phyloP scores from a whole-genome alignment of 2,888 invertebrate genomes.

The Thymelicus lineola region DNA sequence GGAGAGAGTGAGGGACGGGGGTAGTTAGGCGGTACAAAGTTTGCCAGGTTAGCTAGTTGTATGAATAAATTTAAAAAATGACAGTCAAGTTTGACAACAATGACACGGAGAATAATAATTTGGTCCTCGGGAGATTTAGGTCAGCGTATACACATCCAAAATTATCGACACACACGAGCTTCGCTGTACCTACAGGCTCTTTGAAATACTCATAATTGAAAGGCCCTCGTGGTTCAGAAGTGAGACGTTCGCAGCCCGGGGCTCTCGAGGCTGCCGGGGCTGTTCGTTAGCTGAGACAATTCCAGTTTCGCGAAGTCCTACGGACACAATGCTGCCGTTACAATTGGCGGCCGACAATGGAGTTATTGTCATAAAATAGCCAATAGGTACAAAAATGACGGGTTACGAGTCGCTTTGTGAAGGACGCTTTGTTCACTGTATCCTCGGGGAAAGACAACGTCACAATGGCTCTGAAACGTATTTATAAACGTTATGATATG shows the following conservation, averaged over 20 bases:
- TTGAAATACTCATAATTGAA: slow-evolving; percentile 23
- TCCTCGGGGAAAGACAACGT: slow-evolving; percentile 79
- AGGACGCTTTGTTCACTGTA: slow-evolving; percentile 74
- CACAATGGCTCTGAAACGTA: slow-evolving; percentile 62
- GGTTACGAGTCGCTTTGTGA: slow-evolving; percentile 78
- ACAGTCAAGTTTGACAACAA: slow-evolving; percentile 25
- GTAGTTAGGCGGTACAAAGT: no score
- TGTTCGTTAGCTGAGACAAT: slow-evolving; percentile 80
- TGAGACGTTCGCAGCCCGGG: slow-evolving; percentile 48
- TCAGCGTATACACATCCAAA: slow-evolving; percentile 13
- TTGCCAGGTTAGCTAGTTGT: no score
- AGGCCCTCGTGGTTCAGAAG: slow-evolving; percentile 19
- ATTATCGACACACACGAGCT: slow-evolving; percentile 2
- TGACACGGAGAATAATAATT: slow-evolving; percentile 18
- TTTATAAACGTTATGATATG: slow-evolving; percentile 83
- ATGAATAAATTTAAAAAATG: not conserved
- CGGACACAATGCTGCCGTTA: slow-evolving; percentile 71
- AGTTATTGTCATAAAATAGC: slow-evolving; percentile 83
- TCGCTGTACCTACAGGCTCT: slow-evolving; percentile 20
- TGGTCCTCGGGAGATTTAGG: slow-evolving; percentile 20
- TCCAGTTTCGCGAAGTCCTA: slow-evolving; percentile 80
- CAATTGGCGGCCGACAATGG: slow-evolving; percentile 72
- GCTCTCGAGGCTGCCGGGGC: slow-evolving; percentile 42
- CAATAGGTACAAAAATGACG: slow-evolving; percentile 84
- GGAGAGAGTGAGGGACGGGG: no score